Conservation (phyloP, 2,797 vertebrate genomes). For the Hippoglossus hippoglossus region DNA sequence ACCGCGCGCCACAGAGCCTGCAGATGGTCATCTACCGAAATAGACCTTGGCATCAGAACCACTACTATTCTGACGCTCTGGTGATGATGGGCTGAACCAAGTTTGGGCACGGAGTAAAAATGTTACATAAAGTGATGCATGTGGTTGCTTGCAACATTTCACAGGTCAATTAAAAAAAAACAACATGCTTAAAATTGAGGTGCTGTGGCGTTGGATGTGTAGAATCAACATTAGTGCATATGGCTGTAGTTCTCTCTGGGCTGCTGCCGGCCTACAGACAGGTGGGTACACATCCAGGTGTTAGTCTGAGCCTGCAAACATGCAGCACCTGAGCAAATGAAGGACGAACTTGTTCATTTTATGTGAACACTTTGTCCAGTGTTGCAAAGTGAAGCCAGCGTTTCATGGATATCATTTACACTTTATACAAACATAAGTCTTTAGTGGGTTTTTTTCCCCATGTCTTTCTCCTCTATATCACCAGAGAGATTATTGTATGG, state of each 20-base stretch:
- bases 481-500: constrained; percentile 11
- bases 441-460: constrained; percentile 11
- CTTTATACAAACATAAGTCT: constrained; percentile 3
- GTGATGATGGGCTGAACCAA: constrained; percentile 50
- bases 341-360: constrained; percentile 34
- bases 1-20: constrained; percentile 61
- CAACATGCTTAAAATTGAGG: neutral
- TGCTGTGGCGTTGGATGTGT: constrained; percentile 21
- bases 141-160: constrained; percentile 32
- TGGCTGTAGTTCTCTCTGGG: constrained; percentile 25
- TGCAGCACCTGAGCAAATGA: constrained; percentile 24
- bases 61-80: constrained; percentile 60
- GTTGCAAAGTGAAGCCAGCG: constrained; percentile 19
- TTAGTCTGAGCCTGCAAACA: constrained; percentile 36
- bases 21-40: constrained; percentile 77
- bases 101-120: constrained; percentile 44
- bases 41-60: constrained; percentile 62
- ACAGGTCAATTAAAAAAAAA: neutral
- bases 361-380: constrained; percentile 13
- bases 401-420: constrained; percentile 8
- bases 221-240: constrained; percentile 31
- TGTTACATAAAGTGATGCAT: constrained; percentile 30
- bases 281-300: constrained; percentile 46
- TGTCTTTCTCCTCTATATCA: constrained; percentile 25
- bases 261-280: constrained; percentile 29